These are phyloP conservation scores for Chelonia mydas DNA, from an alignment of 2,797 vertebrate genomes.

Conservation along the genomic window DNA sequence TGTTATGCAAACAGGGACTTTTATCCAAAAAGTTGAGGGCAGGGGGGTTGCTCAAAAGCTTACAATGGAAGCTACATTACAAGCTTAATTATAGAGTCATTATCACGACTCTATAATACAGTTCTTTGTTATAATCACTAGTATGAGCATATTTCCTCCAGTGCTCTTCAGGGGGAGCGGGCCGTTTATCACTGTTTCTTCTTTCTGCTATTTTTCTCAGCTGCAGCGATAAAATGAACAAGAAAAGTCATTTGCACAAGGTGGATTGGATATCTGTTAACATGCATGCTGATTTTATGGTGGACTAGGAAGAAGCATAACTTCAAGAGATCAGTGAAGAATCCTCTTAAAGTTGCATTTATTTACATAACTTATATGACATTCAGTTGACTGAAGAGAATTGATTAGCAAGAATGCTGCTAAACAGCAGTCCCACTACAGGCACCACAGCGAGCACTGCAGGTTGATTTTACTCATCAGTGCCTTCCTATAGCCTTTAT, in stretches of 20 bases:
- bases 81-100: background rate
- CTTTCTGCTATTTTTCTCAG: slow-evolving; percentile 23
- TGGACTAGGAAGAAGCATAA: slow-evolving; percentile 33
- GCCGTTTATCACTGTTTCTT: slow-evolving; percentile 15
- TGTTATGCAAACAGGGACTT: background rate
- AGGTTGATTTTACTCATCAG: slow-evolving; percentile 70
- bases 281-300: slow-evolving; percentile 69
- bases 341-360: slow-evolving; percentile 64
- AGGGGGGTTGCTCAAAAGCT: background rate
- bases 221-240: slow-evolving; percentile 23
- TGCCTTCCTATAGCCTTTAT: slow-evolving; percentile 71
- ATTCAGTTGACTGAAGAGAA: slow-evolving; percentile 72
- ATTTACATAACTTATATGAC: slow-evolving; percentile 69
- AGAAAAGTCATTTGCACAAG: slow-evolving; percentile 54
- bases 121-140: background rate
- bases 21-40: background rate
- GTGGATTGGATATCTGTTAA: slow-evolving; percentile 54
- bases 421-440: slow-evolving; percentile 65
- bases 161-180: background rate
- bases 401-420: slow-evolving; percentile 72
- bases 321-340: slow-evolving; percentile 50
- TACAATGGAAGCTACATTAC: background rate
- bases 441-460: slow-evolving; percentile 59
- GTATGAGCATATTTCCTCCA: background rate
- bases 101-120: background rate